These are phyloP conservation scores for Linepithema humile DNA, from an alignment of 1,140 invertebrate species.

Conservation along the genomic window DNA sequence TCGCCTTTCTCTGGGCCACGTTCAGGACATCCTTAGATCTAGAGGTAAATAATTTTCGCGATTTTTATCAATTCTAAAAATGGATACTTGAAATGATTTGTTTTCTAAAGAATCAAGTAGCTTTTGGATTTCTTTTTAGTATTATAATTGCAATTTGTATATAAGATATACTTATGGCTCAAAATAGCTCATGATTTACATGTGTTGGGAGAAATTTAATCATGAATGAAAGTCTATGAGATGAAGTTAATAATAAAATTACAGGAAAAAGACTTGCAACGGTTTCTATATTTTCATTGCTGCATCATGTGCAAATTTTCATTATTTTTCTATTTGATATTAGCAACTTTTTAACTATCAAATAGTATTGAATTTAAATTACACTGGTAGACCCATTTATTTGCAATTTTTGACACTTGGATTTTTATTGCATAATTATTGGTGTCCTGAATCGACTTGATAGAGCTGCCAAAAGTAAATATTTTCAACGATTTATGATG, in stretches of 20 bases:
- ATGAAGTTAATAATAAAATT: not conserved
- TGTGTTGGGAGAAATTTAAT: not conserved
- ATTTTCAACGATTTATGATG: constrained; percentile 21
- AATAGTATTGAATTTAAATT: not conserved
- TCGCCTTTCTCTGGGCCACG: constrained; percentile 10
- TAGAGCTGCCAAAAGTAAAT: constrained; percentile 36
- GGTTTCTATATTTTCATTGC: no score
- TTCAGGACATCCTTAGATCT: not conserved
- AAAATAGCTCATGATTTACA: constrained; percentile 2
- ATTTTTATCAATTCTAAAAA: constrained; percentile 18
- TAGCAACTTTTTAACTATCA: not conserved
- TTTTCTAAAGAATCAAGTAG: not conserved
- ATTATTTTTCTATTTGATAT: not conserved
- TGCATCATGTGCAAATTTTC: no score
- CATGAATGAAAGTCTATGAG: no score
- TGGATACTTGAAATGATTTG: not conserved
- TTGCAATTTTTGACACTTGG: not conserved
- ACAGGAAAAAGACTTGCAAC: not conserved
- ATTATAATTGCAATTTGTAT: constrained; percentile 22
- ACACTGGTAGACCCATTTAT: not conserved
- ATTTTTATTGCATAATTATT: constrained; percentile 12
- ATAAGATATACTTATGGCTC: not conserved
- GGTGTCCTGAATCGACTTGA: constrained; percentile 24
- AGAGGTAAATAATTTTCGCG: not conserved
- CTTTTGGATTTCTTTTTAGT: not conserved